These are phyloP conservation scores for Platypus cylindrus DNA, from an alignment of 2,888 invertebrate species.

Conservation along the genomic window DNA sequence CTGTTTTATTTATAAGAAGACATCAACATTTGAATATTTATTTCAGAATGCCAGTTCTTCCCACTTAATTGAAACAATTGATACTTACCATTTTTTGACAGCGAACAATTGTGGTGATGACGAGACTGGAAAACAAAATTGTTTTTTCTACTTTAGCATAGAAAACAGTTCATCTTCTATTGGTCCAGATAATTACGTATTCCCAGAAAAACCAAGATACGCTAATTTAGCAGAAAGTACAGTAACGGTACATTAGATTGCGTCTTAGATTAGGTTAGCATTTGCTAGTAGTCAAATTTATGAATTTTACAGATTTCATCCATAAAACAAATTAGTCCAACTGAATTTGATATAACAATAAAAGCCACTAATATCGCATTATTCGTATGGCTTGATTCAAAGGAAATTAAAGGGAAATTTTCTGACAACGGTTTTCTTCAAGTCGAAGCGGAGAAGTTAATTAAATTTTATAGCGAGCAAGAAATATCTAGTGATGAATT, in stretches of 20 bases:
- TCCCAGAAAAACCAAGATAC: constrained; percentile 46
- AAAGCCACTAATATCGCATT: constrained; percentile 43
- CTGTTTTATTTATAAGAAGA: no score
- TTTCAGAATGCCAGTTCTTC: constrained; percentile 20
- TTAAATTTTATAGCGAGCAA: constrained; percentile 23
- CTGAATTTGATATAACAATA: constrained; percentile 30
- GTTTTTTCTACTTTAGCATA: constrained; percentile 39
- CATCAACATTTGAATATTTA: constrained; percentile 1
- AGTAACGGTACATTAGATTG: constrained; percentile 43
- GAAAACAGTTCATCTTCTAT: constrained; percentile 28
- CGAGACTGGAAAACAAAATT: constrained; percentile 27
- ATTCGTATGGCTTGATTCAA: constrained; percentile 58
- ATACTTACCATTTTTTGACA: constrained; percentile 27
- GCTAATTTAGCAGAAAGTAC: constrained; percentile 40
- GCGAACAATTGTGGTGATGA: constrained; percentile 28
- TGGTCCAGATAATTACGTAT: constrained; percentile 54
- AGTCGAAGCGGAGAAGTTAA: constrained; percentile 20
- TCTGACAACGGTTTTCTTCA: constrained; percentile 60
- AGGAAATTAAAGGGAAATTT: constrained; percentile 46
- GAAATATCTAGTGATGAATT: constrained; percentile 18
- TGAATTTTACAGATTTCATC: constrained; percentile 9
- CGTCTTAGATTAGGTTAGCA: constrained; percentile 10
- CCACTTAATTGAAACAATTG: constrained; percentile 16
- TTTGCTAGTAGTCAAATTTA: neutral
- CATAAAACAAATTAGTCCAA: constrained; percentile 8